Evolutionary conservation across 2,113 vertebrate species (phyloP).

Genomic region (Setophaga petechia): DNA sequence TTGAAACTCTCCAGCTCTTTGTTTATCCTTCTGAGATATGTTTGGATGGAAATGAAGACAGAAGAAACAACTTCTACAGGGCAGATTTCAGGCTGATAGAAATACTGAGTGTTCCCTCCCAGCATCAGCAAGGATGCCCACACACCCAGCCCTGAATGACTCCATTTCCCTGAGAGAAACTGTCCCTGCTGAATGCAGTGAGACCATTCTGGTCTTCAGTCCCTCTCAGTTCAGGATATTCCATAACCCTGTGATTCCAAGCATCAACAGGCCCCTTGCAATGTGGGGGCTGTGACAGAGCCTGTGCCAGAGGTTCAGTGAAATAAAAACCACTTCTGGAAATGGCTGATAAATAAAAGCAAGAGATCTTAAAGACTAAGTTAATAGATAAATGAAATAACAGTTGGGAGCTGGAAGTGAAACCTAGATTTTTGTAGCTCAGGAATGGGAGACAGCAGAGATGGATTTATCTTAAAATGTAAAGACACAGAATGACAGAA

Average conservation of each 20-base stretch:
- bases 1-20: neutral
- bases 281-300: neutral
- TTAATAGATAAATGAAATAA: conserved; percentile 36
- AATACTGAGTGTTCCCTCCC: neutral
- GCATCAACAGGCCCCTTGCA: neutral
- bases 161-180: neutral
- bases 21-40: neutral
- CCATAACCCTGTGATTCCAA: too few species aligned
- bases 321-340: conserved; percentile 40
- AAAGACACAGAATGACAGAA: conserved; percentile 16
- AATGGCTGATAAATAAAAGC: conserved; percentile 28
- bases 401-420: conserved; percentile 17
- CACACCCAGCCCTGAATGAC: neutral
- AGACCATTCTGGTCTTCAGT: neutral
- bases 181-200: neutral
- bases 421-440: neutral
- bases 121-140: neutral
- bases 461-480: conserved; percentile 43
- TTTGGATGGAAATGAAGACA: neutral
- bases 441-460: conserved; percentile 8
- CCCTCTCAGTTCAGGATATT: neutral
- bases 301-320: neutral
- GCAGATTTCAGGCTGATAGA: neutral
- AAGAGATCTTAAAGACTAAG: conserved; percentile 1
- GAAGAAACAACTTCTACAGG: neutral